Percentiles rank a stretch among this genome's conserved stretches.
Conservation (phyloP, 2,113 vertebrate species). For the Micromys minutus region DNA sequence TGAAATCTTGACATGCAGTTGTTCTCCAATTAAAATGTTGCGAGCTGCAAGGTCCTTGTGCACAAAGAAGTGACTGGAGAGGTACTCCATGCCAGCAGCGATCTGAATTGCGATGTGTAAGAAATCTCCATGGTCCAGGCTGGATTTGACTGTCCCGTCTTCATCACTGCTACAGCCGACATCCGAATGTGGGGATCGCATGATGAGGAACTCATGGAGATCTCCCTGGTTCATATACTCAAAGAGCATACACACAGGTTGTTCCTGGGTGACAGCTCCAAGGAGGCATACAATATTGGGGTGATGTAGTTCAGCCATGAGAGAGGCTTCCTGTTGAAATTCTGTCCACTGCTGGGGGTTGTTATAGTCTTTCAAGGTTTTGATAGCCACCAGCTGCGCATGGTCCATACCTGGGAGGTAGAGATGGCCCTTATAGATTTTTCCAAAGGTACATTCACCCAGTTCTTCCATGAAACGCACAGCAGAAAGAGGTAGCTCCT, state of each 20-base stretch:
- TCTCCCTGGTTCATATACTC: conserved; percentile 97
- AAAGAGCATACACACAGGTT: conserved; percentile 96
- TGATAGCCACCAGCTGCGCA: conserved; percentile 96
- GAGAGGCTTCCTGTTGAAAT: conserved; percentile 95
- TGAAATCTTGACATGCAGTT: conserved; percentile 97
- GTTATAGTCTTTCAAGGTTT: conserved; percentile 96
- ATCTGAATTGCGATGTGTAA: conserved; percentile 96
- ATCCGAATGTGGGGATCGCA: conserved; percentile 97
- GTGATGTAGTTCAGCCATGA: conserved; percentile 95
- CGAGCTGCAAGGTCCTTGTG: conserved; percentile 98
- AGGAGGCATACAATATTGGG: conserved; percentile 96
- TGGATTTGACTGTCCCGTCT: conserved; percentile 97
- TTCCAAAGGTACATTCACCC: conserved; percentile 94
- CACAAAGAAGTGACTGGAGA: conserved; percentile 94
- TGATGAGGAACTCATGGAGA: conserved; percentile 98
- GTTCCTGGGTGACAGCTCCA: conserved; percentile 96
- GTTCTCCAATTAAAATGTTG: conserved; percentile 96
- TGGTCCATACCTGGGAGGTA: conserved; percentile 99
- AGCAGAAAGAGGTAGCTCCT: conserved; percentile 96
- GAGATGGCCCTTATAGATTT: conserved; percentile 99
- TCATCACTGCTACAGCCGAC: conserved; percentile 98
- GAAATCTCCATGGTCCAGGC: conserved; percentile 97
- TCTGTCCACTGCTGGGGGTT: conserved; percentile 95
- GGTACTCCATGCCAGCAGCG: conserved; percentile 97
- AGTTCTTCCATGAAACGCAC: conserved; percentile 99